A percentile compares a stretch with the other conserved stretches of the same genome.
Conservation (phyloP, 92 coral and sea anemone species). For the Heteractis magnifica region DNA sequence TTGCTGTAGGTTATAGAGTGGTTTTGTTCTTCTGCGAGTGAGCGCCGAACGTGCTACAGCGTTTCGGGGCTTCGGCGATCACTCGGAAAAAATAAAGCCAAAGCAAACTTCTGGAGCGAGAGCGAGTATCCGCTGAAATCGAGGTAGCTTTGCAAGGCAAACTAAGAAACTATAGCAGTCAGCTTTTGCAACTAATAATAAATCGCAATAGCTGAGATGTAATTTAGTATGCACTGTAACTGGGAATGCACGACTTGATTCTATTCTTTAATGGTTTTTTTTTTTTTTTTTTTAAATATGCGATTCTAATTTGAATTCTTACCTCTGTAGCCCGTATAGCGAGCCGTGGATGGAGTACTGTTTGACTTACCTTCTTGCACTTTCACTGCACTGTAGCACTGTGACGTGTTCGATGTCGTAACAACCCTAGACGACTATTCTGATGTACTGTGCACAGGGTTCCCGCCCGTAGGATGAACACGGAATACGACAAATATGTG, state of each 20-base stretch:
- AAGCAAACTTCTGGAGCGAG: neutral
- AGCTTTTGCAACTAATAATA: neutral
- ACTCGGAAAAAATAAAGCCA: neutral
- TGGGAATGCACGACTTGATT: neutral
- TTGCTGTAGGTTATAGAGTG: too few species aligned
- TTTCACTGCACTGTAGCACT: slow-evolving; percentile 26
- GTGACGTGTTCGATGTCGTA: slow-evolving; percentile 10
- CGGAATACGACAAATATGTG: neutral
- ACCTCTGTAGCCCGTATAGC: slow-evolving; percentile 28
- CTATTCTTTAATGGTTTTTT: neutral
- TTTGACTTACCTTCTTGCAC: slow-evolving; percentile 28
- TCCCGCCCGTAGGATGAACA: slow-evolving; percentile 9
- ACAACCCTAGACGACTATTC: neutral
- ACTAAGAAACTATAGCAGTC: neutral
- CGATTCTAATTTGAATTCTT: slow-evolving; percentile 22
- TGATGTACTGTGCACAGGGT: slow-evolving; percentile 6
- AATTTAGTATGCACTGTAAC: neutral
- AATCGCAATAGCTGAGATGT: neutral
- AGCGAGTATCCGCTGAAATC: neutral
- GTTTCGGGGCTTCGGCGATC: neutral
- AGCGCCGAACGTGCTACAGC: neutral
- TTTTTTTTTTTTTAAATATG: neutral
- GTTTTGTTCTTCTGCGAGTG: neutral
- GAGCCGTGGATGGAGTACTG: slow-evolving; percentile 14
- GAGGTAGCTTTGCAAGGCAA: neutral